Conservation (phyloP, 1,140 invertebrate species). For the Neomicropteryx cornuta region DNA sequence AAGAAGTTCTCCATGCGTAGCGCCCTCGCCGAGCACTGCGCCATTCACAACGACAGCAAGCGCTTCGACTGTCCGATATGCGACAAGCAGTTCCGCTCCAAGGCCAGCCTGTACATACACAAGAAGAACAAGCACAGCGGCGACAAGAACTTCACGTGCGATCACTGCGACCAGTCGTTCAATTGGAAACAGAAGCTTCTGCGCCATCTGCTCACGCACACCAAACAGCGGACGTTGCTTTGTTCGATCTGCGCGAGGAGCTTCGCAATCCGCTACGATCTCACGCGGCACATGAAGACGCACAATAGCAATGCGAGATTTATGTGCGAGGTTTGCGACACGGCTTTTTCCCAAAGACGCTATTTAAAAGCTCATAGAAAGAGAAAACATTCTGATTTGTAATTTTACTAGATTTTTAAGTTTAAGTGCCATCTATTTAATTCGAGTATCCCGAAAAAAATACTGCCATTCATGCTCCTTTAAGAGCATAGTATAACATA, state of each 20-base stretch:
- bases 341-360: constrained; percentile 36
- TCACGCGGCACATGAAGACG: constrained; percentile 28
- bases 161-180: not conserved
- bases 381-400: constrained; percentile 14
- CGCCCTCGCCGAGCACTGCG: not conserved
- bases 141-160: not conserved
- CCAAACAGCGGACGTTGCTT: constrained; percentile 32
- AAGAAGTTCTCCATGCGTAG: constrained; percentile 13
- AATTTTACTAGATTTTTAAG: too few species aligned
- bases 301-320: constrained; percentile 40
- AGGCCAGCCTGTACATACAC: not conserved
- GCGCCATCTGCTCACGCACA: constrained; percentile 24
- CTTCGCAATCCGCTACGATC: constrained; percentile 32
- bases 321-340: constrained; percentile 38
- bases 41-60: not conserved
- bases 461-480: too few species aligned
- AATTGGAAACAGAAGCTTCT: not conserved
- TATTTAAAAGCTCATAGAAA: constrained; percentile 29
- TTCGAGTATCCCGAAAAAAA: too few species aligned
- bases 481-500: too few species aligned
- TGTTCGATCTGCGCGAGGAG: constrained; percentile 36
- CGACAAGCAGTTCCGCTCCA: not conserved
- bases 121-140: not conserved
- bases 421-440: too few species aligned
- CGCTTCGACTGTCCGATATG: not conserved